Conservation (phyloP, 2,888 invertebrate genomes). For the Spodoptera picta region DNA sequence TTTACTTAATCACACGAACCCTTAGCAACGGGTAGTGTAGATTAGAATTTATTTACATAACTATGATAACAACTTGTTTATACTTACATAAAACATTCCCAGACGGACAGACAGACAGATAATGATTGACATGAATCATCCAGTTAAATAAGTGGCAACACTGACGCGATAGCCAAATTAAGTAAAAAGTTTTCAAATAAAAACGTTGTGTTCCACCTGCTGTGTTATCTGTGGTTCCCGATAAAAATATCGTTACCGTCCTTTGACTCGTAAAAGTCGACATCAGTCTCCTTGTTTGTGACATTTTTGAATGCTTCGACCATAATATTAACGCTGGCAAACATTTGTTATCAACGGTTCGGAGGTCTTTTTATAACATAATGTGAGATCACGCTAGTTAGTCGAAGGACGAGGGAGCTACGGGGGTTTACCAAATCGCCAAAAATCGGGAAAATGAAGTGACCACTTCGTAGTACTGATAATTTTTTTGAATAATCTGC, state of each 20-base stretch:
- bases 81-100: constrained; percentile 42
- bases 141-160: constrained; percentile 19
- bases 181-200: constrained; percentile 27
- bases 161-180: constrained; percentile 21
- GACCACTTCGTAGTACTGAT: too few species aligned
- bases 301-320: constrained; percentile 21
- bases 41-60: constrained; percentile 35
- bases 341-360: constrained; percentile 3
- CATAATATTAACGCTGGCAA: constrained; percentile 15
- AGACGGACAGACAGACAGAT: constrained; percentile 15
- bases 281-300: constrained; percentile 40
- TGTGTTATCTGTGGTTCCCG: constrained; percentile 40
- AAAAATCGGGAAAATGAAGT: too few species aligned
- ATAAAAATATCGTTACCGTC: constrained; percentile 50
- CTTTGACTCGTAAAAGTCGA: constrained; percentile 36
- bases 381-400: not conserved
- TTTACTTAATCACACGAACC: not conserved
- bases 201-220: constrained; percentile 44
- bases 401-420: not conserved
- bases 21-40: constrained; percentile 14
- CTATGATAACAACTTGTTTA: constrained; percentile 38
- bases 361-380: not conserved
- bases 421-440: too few species aligned
- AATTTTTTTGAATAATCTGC: too few species aligned
- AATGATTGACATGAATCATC: constrained; percentile 30